Conservation (phyloP, 2,888 invertebrate genomes). For the Hydrotaea diabolus region DNA sequence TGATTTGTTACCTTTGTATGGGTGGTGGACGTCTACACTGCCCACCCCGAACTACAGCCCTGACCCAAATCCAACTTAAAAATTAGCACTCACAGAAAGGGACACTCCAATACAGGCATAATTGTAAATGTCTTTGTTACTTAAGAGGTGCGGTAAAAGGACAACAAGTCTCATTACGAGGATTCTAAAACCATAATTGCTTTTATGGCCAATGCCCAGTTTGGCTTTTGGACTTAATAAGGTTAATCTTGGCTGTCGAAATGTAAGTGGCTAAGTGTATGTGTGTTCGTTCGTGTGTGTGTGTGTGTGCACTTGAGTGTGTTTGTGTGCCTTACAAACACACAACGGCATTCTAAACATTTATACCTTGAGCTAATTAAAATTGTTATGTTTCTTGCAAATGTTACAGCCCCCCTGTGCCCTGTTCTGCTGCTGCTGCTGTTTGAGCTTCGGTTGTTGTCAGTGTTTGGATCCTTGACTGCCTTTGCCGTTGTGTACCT, state of each 20-base stretch:
- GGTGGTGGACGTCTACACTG: neutral
- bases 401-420: conserved; percentile 25
- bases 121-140: conserved; percentile 12
- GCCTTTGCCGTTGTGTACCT: conserved; percentile 7
- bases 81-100: neutral
- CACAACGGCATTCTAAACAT: conserved; percentile 35
- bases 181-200: conserved; percentile 36
- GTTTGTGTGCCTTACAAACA: neutral
- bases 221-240: conserved; percentile 27
- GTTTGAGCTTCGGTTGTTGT: too few relatives aligned
- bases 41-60: neutral
- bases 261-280: neutral
- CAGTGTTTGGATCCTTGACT: neutral
- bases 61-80: neutral
- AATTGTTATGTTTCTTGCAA: conserved; percentile 54
- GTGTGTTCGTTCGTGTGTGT: neutral
- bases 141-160: conserved; percentile 12
- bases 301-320: neutral
- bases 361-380: conserved; percentile 60
- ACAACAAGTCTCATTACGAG: conserved; percentile 29
- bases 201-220: conserved; percentile 20
- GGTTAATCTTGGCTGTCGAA: conserved; percentile 31
- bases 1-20: conserved; percentile 45
- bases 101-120: neutral
- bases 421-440: too few relatives aligned